Conservation (phyloP, 2,113 vertebrate genomes). For the Bos javanicus region DNA sequence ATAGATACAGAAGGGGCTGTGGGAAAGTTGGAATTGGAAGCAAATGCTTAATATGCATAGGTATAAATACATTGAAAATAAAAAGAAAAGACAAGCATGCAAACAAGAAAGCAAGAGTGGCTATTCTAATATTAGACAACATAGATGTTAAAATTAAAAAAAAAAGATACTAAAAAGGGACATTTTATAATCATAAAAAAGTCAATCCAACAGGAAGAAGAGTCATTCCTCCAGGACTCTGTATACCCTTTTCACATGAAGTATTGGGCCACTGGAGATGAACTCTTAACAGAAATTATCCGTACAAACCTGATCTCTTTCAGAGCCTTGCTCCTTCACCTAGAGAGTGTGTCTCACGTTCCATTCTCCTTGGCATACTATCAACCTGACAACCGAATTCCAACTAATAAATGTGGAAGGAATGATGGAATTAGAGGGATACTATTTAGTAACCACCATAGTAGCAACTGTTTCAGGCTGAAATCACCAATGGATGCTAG, state of each 20-base stretch:
- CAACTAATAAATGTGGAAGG: background rate
- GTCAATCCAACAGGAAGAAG: background rate
- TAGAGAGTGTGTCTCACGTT: background rate
- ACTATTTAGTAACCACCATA: background rate
- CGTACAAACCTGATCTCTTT: background rate
- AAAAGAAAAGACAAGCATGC: background rate
- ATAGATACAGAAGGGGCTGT: background rate
- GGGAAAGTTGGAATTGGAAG: background rate
- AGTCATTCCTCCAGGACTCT: background rate
- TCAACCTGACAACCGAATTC: background rate
- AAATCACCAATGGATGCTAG: background rate
- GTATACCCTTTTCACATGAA: background rate
- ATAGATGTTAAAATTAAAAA: background rate
- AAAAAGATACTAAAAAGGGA: background rate
- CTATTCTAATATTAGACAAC: background rate
- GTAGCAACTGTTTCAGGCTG: background rate
- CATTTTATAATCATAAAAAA: background rate
- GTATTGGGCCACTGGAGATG: background rate
- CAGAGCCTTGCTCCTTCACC: background rate
- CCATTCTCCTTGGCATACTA: background rate
- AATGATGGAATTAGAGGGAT: background rate
- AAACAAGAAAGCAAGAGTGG: background rate
- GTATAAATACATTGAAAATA: background rate
- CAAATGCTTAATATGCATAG: background rate
- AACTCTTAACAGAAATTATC: background rate